These are phyloP conservation scores for Gorsachius goisagi DNA, from an alignment of 2,113 vertebrate species.

Conservation along the genomic window DNA sequence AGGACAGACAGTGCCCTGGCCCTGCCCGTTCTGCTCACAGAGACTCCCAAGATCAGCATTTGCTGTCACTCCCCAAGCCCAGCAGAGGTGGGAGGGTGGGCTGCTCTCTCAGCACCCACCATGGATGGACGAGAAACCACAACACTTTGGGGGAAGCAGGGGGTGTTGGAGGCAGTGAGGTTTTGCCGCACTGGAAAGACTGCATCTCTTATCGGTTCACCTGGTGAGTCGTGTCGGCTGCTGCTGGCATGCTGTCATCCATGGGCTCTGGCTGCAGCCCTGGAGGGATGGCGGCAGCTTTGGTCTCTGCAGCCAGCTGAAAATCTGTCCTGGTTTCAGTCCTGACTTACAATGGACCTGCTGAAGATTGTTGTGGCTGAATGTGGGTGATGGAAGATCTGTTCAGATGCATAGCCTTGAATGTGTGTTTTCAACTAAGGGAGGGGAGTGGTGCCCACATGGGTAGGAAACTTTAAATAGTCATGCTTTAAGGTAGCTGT, in stretches of 20 bases:
- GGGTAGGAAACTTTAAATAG: conserved; percentile 20
- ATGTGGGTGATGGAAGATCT: neutral
- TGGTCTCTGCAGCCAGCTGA: neutral
- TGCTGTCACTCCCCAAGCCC: neutral
- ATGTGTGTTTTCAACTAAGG: neutral
- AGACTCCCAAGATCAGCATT: neutral
- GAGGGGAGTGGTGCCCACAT: neutral
- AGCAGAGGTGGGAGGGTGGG: neutral
- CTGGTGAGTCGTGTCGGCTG: rapidly evolving
- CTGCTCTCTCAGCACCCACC: neutral
- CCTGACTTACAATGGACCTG: neutral
- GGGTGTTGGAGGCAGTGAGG: neutral
- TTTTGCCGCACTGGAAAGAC: neutral
- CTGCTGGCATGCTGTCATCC: neutral
- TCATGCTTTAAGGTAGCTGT: conserved; percentile 32
- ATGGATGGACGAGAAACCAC: neutral
- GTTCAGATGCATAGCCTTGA: neutral
- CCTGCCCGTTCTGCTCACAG: neutral
- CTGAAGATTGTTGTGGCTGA: neutral
- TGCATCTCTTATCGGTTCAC: neutral
- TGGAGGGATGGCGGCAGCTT: neutral
- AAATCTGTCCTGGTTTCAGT: neutral
- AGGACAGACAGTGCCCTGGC: neutral
- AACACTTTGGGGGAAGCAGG: neutral
- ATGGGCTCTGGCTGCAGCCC: neutral